Evolutionary conservation across 1,140 invertebrate genomes (phyloP), one percentile per base, ranked within the genome.

Genomic region (Penaeus indicus): DNA sequence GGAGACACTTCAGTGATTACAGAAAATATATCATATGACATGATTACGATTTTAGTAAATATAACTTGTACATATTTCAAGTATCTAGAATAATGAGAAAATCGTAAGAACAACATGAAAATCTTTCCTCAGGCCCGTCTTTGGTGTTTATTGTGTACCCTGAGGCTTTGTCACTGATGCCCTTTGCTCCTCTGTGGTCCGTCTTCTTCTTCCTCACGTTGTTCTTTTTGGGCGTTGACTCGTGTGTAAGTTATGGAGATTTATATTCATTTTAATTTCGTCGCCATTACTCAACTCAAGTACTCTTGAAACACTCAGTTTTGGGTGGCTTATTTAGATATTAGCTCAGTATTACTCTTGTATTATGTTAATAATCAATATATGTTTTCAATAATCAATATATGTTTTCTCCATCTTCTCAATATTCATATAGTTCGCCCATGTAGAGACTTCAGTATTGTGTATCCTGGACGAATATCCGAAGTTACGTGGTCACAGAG

Each of bases 71-170:
- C 5, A 3, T 38, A 38, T 5, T 38, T 38, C 8, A 54, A 54
- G 47, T 54, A 54, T 3, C 13, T 54, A 54, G 47, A 54, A 54
- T 54, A 54, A 54, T 54, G 22, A 0, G 10, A 13, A 32, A 18
- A 3, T 64, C 32, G 3, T 25, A 47, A 32, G 42, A 1, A 32
- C n/a, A 54, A 10, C 25, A n/a, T 5, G 22, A 80, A 61, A 13
- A 8, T 75, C n/a, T 84, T 27, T 60, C 54, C 86, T 3, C 90
- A 93, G 93, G 93, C 61, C 93, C 93, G 63, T 93, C 93, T 22
- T 90, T 94, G 22, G 94, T 93, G 11, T 94, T 94, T 90, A 92
- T 94, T 38, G 93, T 93, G 18, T 95, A 95, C 91, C 94, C 94
- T 2, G 94, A 94, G 90, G 94, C 94, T 2, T 91, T 95, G n/a